These are phyloP conservation scores for Aldabrachelys gigantea DNA, from an alignment of 2,113 vertebrate genomes.

Conservation along the genomic window DNA sequence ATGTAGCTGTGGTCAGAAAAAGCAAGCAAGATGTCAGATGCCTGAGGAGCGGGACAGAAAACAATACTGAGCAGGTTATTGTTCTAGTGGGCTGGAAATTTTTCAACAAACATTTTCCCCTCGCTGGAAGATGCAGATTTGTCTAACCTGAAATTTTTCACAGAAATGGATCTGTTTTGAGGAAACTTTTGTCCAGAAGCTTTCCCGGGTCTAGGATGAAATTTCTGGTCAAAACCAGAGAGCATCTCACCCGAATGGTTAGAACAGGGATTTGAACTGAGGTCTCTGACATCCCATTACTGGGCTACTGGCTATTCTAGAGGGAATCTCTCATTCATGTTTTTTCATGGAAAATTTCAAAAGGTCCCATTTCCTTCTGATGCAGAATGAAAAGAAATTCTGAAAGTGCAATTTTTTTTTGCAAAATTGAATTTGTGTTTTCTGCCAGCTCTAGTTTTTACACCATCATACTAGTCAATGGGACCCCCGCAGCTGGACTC, in stretches of 20 bases:
- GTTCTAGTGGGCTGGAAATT: neutral
- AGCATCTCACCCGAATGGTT: neutral
- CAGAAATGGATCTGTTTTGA: neutral
- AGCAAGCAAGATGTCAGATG: neutral
- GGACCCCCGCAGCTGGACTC: neutral
- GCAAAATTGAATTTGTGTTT: neutral
- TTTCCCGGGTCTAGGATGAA: neutral
- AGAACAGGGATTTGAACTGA: neutral
- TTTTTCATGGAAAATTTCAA: neutral
- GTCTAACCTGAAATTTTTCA: neutral
- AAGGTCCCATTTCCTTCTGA: neutral
- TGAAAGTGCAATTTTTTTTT: neutral
- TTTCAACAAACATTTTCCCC: neutral
- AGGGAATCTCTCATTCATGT: neutral
- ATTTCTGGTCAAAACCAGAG: neutral
- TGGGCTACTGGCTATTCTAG: neutral
- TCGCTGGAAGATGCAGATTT: neutral
- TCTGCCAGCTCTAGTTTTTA: neutral
- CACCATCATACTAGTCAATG: neutral
- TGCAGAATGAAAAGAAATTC: neutral
- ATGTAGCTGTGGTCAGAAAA: neutral
- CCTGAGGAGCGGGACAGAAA: neutral
- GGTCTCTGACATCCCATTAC: neutral
- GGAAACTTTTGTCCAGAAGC: neutral
- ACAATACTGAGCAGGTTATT: neutral